These are phyloP conservation scores for Apamea epomidion DNA, from an alignment of 2,888 invertebrate genomes.

Conservation along the genomic window DNA sequence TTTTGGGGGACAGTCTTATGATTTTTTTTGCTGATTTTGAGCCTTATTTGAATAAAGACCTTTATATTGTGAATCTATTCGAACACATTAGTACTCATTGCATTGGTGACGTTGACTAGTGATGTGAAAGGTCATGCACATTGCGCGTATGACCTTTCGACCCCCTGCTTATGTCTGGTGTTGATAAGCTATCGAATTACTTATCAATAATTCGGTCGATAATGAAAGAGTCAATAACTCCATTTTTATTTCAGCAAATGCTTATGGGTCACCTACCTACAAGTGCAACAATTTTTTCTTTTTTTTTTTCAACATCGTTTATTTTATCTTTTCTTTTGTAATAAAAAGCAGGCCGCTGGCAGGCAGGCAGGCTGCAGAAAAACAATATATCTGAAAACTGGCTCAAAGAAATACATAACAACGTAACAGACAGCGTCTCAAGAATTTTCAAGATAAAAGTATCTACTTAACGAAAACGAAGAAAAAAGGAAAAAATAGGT, in stretches of 20 bases:
- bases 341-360: neutral
- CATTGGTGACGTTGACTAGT: neutral
- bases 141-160: conserved; percentile 6
- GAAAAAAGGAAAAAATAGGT: conserved; percentile 6
- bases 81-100: neutral
- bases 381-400: neutral
- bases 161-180: neutral
- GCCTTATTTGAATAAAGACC: neutral
- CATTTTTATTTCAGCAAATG: neutral
- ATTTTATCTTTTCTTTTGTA: neutral
- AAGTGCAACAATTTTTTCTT: neutral
- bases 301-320: neutral
- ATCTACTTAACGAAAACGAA: neutral
- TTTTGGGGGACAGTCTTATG: neutral
- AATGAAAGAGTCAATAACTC: neutral
- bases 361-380: too few relatives aligned
- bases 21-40: too few relatives aligned
- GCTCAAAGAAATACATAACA: neutral
- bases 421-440: neutral
- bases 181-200: conserved; percentile 20
- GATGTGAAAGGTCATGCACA: neutral
- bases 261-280: neutral
- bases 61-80: neutral
- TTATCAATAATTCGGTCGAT: neutral
- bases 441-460: conserved; percentile 22